A percentile compares a stretch with the other conserved stretches of the same genome.
Conservation (phyloP, 2,888 invertebrate genomes). For the Ptychoptera albimana region DNA sequence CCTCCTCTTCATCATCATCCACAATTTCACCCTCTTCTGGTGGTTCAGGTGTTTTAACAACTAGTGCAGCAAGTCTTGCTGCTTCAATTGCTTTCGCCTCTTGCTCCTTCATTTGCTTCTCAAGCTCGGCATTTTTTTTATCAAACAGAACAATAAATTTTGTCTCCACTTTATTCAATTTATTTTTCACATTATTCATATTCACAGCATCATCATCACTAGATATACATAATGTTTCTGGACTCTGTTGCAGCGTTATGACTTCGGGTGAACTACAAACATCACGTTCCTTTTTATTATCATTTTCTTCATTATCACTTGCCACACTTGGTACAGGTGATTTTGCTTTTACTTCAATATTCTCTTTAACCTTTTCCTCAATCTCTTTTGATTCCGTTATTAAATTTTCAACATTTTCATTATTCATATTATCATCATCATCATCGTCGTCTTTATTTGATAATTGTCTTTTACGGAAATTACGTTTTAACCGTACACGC, state of each 20-base stretch:
- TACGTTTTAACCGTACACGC: constrained; percentile 25
- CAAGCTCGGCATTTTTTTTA: neutral
- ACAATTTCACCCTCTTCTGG: constrained; percentile 11
- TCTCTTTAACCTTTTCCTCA: neutral
- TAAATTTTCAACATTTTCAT: constrained; percentile 1
- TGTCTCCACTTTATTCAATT: neutral
- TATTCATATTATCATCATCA: neutral
- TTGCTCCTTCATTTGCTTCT: neutral
- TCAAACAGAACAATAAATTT: neutral
- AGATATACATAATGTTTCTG: constrained; percentile 37
- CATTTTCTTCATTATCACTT: neutral
- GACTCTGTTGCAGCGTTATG: constrained; percentile 24
- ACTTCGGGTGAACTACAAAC: constrained; percentile 23
- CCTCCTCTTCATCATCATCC: constrained; percentile 7
- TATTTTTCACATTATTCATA: neutral
- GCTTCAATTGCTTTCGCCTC: constrained; percentile 5
- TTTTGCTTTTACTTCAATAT: constrained; percentile 1
- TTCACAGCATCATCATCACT: constrained; percentile 32
- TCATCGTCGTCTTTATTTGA: constrained; percentile 1
- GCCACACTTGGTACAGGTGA: neutral
- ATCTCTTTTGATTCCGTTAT: neutral
- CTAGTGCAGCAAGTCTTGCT: constrained; percentile 6
- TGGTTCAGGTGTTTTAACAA: neutral
- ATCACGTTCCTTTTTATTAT: neutral
- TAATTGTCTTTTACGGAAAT: constrained; percentile 17